Evolutionary conservation across 2,888 invertebrate species (phyloP), one percentile per base, ranked within the genome.

Genomic region (Morpho deidamia): DNA sequence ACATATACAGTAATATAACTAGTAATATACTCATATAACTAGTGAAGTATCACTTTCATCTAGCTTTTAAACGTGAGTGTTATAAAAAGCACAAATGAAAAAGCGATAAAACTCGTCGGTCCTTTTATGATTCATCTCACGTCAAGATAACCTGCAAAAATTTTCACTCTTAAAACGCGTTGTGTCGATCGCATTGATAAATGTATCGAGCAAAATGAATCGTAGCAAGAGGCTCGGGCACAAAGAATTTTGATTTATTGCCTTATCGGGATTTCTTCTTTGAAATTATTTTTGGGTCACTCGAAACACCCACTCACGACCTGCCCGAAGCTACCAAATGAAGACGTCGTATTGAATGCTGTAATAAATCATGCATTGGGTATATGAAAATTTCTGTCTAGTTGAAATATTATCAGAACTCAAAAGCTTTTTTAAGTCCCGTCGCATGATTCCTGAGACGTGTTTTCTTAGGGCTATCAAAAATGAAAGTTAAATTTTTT

Each of bases 221-320:
- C 65, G 68, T 72, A 79, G 78, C 76, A 77, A 76, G 72, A 71
- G 69, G 67, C 70, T 71, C 72, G 80, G 76, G 70, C 71, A 81
- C 77, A 84, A 81, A 75, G 76, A 76, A 74, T 79, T 58, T 78
- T 87, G 85, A 88, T 88, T 85, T 85, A 88, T 86, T 76, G 70
- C 85, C 80, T 80, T 72, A 81, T 83, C 77, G 76, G 75, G 73
- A 76, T 68, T 67, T 62, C 62, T 65, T 63, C 71, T 76, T 76
- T 74, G 71, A 76, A 72, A 71, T 69, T 75, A 72, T 79, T 81
- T 86, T 81, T 68, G 80, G 85, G 80, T 82, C 78, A 79, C 72
- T 74, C 64, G 63, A 67, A 71, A 64, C 76, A 75, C 83, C 86
- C 77, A 79, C 84, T 86, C 88, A 87, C 87, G 87, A 83, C 71